phyloP scores from a whole-genome alignment of 2,113 vertebrate genomes.

The Mirounga angustirostris region DNA sequence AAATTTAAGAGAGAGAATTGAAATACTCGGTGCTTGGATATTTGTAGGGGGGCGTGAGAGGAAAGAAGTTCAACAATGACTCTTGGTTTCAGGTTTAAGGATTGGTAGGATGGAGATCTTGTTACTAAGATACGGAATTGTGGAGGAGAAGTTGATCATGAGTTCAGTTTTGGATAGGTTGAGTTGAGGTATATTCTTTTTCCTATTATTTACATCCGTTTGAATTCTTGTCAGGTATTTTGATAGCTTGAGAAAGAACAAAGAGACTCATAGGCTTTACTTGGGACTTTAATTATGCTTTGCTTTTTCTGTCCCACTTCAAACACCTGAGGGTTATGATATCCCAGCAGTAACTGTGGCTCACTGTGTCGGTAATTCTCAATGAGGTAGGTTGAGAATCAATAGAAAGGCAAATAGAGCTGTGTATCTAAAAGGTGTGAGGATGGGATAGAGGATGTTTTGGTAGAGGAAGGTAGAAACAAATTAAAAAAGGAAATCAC shows the following conservation, averaged over 20 bases:
- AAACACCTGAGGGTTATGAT: neutral
- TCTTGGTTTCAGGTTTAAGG: neutral
- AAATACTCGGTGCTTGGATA: neutral
- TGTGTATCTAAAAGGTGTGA: neutral
- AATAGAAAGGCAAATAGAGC: conserved; percentile 41
- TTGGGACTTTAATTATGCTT: conserved; percentile 25
- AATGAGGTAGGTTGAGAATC: conserved; percentile 15
- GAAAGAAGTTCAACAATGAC: neutral
- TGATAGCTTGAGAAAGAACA: neutral
- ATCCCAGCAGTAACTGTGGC: neutral
- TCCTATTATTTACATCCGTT: conserved; percentile 5
- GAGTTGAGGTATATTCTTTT: conserved; percentile 29
- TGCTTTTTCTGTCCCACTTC: neutral
- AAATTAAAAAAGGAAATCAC: conserved; percentile 11
- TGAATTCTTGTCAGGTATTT: conserved; percentile 29
- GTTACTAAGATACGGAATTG: neutral
- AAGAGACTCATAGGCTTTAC: neutral
- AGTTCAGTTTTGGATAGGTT: neutral
- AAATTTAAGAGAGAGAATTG: neutral
- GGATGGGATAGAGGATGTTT: neutral
- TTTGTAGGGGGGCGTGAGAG: neutral
- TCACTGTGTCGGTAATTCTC: conserved; percentile 42
- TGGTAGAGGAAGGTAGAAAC: conserved; percentile 7
- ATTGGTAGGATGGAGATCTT: neutral
- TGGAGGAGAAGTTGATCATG: neutral